A percentile compares a stretch with the other conserved stretches of the same genome.
phyloP scores from a whole-genome alignment of 2,113 vertebrate genomes.

The Hypomesus transpacificus region DNA sequence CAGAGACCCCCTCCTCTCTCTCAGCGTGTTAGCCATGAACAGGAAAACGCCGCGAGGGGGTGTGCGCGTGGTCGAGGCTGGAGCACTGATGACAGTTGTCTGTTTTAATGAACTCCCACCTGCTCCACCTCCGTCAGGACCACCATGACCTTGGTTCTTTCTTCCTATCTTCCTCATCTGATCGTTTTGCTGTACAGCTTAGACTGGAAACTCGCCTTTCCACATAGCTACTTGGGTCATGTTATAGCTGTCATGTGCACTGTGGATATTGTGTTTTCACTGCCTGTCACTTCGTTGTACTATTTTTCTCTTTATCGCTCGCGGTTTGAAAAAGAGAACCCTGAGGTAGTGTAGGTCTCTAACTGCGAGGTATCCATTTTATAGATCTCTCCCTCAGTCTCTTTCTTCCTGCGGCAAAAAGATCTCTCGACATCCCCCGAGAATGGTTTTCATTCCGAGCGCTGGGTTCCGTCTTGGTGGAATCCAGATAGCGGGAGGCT shows the following conservation, averaged over 20 bases:
- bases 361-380: slow-evolving; percentile 26
- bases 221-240: background rate
- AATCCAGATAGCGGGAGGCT: slow-evolving; percentile 48
- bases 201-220: background rate
- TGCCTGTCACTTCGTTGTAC: slow-evolving; percentile 8
- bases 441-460: slow-evolving; percentile 30
- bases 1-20: slow-evolving; percentile 29
- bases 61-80: background rate
- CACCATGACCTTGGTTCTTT: slow-evolving; percentile 2
- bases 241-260: background rate
- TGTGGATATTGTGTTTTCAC: slow-evolving; percentile 14
- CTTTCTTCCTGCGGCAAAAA: background rate
- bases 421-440: slow-evolving; percentile 17
- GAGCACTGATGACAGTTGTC: slow-evolving; percentile 1
- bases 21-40: slow-evolving; percentile 25
- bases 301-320: slow-evolving; percentile 4
- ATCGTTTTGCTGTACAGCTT: background rate
- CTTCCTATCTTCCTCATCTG: background rate
- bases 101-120: background rate
- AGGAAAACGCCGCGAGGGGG: slow-evolving; percentile 8
- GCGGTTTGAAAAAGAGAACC: slow-evolving; percentile 30
- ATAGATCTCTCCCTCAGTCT: background rate
- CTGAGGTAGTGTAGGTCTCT: slow-evolving; percentile 15
- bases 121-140: background rate
- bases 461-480: slow-evolving; percentile 46